Evolutionary conservation across 2,113 vertebrate species (phyloP).

Genomic region (Oryzias woworae): DNA sequence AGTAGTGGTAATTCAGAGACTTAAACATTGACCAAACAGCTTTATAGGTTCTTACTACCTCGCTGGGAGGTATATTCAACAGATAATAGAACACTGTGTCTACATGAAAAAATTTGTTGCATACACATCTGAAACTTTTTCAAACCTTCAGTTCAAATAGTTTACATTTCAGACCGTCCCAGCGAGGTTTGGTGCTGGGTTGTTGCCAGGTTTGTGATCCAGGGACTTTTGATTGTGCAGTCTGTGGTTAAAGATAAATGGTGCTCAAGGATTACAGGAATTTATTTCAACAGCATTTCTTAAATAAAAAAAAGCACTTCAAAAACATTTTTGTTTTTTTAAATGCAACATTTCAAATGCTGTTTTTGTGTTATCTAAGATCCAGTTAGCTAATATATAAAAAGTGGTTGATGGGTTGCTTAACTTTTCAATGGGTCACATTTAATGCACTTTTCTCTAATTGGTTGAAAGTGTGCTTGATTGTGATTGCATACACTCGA

Average conservation of each 20-base stretch:
- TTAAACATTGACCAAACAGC: slow-evolving; percentile 10
- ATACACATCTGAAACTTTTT: slow-evolving; percentile 1
- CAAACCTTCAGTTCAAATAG: slow-evolving; percentile 5
- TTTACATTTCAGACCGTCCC: slow-evolving; percentile 48
- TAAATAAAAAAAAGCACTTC: background rate
- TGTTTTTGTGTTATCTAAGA: slow-evolving; percentile 1
- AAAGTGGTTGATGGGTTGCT: background rate
- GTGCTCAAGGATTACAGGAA: slow-evolving; percentile 32
- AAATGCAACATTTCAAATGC: slow-evolving; percentile 4
- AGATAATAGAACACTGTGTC: slow-evolving; percentile 7
- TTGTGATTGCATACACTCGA: slow-evolving; percentile 17
- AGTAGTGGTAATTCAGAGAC: background rate
- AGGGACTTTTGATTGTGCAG: slow-evolving; percentile 40
- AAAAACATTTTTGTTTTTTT: background rate
- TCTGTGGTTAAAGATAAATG: slow-evolving; percentile 34
- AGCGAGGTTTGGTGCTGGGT: slow-evolving; percentile 2
- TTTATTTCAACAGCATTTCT: slow-evolving; percentile 49
- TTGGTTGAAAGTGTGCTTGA: slow-evolving; percentile 15
- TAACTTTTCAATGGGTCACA: slow-evolving; percentile 14
- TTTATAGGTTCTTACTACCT: slow-evolving; percentile 9
- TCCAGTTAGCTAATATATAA: background rate
- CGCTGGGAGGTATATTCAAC: slow-evolving; percentile 30
- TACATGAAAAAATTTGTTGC: slow-evolving; percentile 9
- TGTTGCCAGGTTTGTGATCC: slow-evolving; percentile 27
- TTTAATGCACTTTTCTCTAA: slow-evolving; percentile 31